phyloP scores from a whole-genome alignment of 1,140 invertebrate genomes.

The fruit fly (Drosophila melanogaster) region DNA sequence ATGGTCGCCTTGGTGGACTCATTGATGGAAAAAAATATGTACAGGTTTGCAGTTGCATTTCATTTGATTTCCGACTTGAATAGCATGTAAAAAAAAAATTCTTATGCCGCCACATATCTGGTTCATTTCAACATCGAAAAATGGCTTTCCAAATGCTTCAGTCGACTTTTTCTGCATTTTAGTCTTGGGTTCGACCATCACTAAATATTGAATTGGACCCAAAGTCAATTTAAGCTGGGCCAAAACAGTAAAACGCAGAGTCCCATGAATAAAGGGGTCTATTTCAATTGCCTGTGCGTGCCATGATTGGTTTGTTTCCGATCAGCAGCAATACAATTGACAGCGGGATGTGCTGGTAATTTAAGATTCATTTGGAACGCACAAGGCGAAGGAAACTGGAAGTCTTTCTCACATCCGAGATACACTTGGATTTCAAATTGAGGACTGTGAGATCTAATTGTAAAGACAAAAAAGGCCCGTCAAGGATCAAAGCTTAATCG shows the following conservation, averaged over 20 bases:
- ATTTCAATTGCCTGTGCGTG: conserved; percentile 41
- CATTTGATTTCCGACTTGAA: neutral
- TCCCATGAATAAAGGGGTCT: conserved; percentile 6
- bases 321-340: conserved; percentile 42
- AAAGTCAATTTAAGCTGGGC: neutral
- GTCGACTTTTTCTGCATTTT: neutral
- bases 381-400: conserved; percentile 5
- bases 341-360: conserved; percentile 55
- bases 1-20: neutral
- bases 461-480: too few relatives aligned
- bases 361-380: conserved; percentile 48
- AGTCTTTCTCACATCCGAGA: conserved; percentile 16
- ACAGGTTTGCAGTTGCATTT: neutral
- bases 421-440: neutral
- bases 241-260: conserved; percentile 5
- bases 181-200: neutral
- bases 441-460: neutral
- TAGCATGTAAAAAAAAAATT: neutral
- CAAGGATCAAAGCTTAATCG: too few relatives aligned
- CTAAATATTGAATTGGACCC: neutral
- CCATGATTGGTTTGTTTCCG: conserved; percentile 25
- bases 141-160: neutral
- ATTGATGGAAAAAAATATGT: neutral
- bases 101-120: too few relatives aligned
- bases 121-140: too few relatives aligned